Percentiles rank a stretch among this genome's conserved stretches.
These are phyloP conservation scores for Eptatretus burgeri DNA, from an alignment of 2,113 vertebrate genomes.

Conservation along the genomic window DNA sequence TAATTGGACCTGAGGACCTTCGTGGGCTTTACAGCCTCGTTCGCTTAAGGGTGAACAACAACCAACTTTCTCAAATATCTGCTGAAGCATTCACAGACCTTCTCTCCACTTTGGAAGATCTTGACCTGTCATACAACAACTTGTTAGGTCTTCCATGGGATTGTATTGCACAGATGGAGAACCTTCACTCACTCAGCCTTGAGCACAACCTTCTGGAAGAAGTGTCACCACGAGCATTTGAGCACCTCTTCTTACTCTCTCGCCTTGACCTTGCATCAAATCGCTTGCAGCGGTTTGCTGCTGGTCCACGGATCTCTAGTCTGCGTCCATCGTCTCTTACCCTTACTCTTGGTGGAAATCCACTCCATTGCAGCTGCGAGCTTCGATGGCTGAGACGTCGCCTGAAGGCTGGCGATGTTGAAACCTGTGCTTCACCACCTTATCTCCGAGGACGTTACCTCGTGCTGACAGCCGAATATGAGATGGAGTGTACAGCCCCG, in stretches of 20 bases:
- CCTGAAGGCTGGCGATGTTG: constrained; percentile 41
- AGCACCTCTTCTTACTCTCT: constrained; percentile 34
- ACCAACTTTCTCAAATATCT: constrained; percentile 31
- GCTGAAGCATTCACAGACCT: constrained; percentile 34
- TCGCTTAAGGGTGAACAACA: constrained; percentile 36
- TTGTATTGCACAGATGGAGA: constrained; percentile 22
- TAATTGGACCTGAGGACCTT: constrained; percentile 27
- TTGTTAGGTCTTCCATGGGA: constrained; percentile 31
- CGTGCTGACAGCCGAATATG: constrained; percentile 55
- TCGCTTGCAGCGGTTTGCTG: constrained; percentile 39
- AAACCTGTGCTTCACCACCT: constrained; percentile 42
- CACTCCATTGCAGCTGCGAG: constrained; percentile 63
- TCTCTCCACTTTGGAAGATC: constrained; percentile 30
- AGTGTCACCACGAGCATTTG: constrained; percentile 35
- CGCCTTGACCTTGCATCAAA: constrained; percentile 42
- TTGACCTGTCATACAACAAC: constrained; percentile 40
- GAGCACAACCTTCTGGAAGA: constrained; percentile 38
- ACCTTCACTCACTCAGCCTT: constrained; percentile 32
- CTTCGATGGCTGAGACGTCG: constrained; percentile 46
- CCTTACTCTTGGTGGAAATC: constrained; percentile 55
- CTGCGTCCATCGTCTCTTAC: constrained; percentile 39
- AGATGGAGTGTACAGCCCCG: constrained; percentile 54
- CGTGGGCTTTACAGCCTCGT: constrained; percentile 31
- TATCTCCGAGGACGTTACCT: constrained; percentile 47
- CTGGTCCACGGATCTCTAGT: constrained; percentile 38